Evolutionary conservation across 2,888 invertebrate genomes (phyloP), one percentile per base, ranked within the genome.

Genomic region (Capitulum mitella): DNA sequence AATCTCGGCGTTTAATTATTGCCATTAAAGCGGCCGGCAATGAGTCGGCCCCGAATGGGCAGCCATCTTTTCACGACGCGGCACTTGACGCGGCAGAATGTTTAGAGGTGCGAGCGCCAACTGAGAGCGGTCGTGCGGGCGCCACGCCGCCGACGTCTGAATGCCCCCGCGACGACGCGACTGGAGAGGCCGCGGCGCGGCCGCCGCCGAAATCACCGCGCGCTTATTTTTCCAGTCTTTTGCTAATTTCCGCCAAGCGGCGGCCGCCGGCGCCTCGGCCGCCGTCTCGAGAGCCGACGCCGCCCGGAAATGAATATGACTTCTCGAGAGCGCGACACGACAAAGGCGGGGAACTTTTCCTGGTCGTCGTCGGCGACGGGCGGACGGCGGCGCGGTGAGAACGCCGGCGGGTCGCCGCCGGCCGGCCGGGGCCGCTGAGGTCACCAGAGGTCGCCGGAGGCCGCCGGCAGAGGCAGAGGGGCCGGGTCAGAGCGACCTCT

Each of bases 1-100:
- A 64, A 64, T 64, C 64, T 64, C 19, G 19, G 34, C 64, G 64
- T 64, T 64, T 64, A 64, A 64, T 64, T 64, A 64, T 64, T 64
- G 34, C 34, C 64, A 64, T 64, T 64, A 64, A 64, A 29, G 64
- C 64, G 8, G 34, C 16, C 34, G 34, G 26, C 26, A 10, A 64
- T 64, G 64, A 64, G 19, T 64, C 64, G 64, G 10, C 64, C 34
- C 16, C 34, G 34, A 34, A 34, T 34, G 64, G 32, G 64, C 64
- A 19, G 64, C 64, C 64, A 64, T 64, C 64, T 64, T 64, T 64
- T 64, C 64, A 64, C 16, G n/a, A n/a, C 19, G 32, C 34, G 16
- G 34, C 64, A 2, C 64, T 8, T 34, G 34, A 34, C 34, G 8
- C 12, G 34, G 16, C 16, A 19, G 14, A 26, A 19, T 64, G 64